A percentile compares a stretch with the other conserved stretches of the same genome.
Conservation (phyloP, 2,888 invertebrate genomes). For the Euproctis similis region DNA sequence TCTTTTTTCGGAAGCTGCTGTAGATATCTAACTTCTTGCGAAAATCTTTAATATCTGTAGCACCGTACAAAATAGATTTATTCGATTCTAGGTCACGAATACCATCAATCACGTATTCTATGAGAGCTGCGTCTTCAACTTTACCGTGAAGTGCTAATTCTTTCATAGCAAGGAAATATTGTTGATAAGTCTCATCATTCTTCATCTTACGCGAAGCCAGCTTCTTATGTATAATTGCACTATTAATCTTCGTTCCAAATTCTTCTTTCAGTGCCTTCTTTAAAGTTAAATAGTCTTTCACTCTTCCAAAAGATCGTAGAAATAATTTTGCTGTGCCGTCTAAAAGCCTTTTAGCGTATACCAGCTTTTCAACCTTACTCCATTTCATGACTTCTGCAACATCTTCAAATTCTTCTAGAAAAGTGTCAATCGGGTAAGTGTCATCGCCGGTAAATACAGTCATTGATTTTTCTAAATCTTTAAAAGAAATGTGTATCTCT, state of each 20-base stretch:
- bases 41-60: constrained; percentile 15
- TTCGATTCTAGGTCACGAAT: constrained; percentile 21
- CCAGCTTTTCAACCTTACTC: neutral
- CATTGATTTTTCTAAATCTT: too few species aligned
- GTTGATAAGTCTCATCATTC: constrained; percentile 31
- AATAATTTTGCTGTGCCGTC: constrained; percentile 6
- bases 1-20: neutral
- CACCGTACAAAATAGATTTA: constrained; percentile 21
- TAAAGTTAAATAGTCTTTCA: neutral
- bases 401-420: neutral
- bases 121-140: constrained; percentile 33
- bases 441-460: neutral
- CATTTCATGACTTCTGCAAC: neutral
- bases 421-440: neutral
- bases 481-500: neutral
- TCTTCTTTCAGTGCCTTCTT: constrained; percentile 7
- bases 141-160: constrained; percentile 34
- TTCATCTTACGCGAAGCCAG: constrained; percentile 18
- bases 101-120: too few species aligned
- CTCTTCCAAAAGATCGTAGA: constrained; percentile 3
- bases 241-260: constrained; percentile 8
- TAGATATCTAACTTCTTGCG: constrained; percentile 12
- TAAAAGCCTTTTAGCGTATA: constrained; percentile 4
- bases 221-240: too few species aligned
- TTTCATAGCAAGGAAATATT: constrained; percentile 39